Evolutionary conservation across 2,888 invertebrate genomes (phyloP).

Genomic region (Calliphora vomitoria): DNA sequence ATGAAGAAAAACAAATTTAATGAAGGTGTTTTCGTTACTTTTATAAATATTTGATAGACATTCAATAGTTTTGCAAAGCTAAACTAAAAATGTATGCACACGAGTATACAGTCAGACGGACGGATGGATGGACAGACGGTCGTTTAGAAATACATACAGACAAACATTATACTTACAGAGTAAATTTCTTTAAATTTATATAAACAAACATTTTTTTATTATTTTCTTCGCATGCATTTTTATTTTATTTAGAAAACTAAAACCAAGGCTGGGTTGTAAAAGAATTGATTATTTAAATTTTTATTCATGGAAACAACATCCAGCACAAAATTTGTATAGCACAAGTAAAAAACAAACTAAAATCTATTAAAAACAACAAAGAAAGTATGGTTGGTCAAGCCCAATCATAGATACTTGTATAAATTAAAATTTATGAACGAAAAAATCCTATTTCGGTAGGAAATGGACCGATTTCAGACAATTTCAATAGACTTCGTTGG

Average conservation of each 20-base stretch:
- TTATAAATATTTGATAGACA: slow-evolving; percentile 25
- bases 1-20: neutral
- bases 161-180: neutral
- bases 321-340: no score
- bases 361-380: no score
- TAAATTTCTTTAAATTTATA: neutral
- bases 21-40: neutral
- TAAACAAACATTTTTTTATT: neutral
- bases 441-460: no score
- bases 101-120: neutral
- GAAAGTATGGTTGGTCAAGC: no score
- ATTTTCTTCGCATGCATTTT: neutral
- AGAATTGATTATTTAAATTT: neutral
- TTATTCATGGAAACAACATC: no score
- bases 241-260: neutral
- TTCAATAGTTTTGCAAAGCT: slow-evolving; percentile 23
- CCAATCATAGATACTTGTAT: no score
- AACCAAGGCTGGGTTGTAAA: neutral
- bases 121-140: neutral
- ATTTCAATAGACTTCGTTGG: no score
- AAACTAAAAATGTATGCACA: neutral
- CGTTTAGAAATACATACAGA: neutral
- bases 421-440: no score
- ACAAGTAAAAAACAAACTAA: no score
- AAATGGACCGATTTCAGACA: no score